Conservation (phyloP, 37 sponge, comb jelly and placozoan genomes). For the Ianthella basta region DNA sequence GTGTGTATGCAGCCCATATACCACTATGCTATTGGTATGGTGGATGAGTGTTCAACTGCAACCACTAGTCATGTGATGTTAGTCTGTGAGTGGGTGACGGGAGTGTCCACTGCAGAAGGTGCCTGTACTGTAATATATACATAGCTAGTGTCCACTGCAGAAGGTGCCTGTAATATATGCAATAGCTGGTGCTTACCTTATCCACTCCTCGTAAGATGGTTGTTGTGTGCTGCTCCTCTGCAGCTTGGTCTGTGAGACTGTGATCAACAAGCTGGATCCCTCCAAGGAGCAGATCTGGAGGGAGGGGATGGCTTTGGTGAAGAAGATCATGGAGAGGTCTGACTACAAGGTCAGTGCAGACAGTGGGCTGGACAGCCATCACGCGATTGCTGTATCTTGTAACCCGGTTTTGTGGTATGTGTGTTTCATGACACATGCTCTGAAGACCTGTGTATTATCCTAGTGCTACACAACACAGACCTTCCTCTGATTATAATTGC, state of each 20-base stretch:
- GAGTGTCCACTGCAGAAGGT: no score
- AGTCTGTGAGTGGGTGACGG: no score
- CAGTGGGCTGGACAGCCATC: not conserved
- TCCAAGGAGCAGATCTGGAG: conserved; percentile 51
- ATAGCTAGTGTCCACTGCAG: not conserved
- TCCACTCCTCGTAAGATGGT: not conserved
- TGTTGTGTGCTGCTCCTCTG: not conserved
- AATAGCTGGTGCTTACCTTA: not conserved
- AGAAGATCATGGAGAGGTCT: conserved; percentile 27
- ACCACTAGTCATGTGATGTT: not conserved
- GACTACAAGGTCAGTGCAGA: conserved; percentile 30
- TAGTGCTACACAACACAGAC: no score
- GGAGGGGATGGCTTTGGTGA: conserved; percentile 40
- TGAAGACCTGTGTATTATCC: no score
- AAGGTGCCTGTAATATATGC: not conserved
- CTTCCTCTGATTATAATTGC: no score
- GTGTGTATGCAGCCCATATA: not conserved
- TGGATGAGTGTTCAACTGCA: no score
- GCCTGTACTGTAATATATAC: not conserved
- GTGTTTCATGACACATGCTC: no score
- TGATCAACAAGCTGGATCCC: conserved; percentile 49
- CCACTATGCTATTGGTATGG: no score
- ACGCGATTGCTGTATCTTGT: no score
- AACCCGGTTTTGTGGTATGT: no score
- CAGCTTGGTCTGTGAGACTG: conserved; percentile 56